Conservation (phyloP, 2,797 vertebrate genomes). For the Stomatorhinus walkeri region DNA sequence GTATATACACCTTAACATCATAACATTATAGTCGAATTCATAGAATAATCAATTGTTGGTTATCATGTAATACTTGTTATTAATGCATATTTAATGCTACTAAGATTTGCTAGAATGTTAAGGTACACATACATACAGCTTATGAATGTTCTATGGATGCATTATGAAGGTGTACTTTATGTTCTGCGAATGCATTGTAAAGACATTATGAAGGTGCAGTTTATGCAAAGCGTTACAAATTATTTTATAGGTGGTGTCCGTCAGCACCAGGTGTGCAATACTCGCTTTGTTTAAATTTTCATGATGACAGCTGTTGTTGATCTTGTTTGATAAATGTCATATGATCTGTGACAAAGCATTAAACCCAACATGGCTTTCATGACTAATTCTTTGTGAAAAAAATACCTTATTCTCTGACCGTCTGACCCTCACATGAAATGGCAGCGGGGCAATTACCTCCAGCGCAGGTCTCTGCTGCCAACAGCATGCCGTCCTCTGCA, state of each 20-base stretch:
- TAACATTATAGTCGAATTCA: background rate
- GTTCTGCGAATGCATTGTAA: background rate
- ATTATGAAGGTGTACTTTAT: background rate
- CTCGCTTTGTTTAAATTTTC: background rate
- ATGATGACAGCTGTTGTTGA: background rate
- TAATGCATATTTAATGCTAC: background rate
- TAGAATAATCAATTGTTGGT: background rate
- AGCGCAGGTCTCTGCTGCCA: conserved; percentile 73
- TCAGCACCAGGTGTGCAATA: background rate
- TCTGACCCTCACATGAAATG: background rate
- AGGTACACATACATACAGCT: background rate
- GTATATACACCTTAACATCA: background rate
- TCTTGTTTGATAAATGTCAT: background rate
- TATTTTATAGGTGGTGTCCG: background rate
- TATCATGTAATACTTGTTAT: background rate
- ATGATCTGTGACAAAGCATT: background rate
- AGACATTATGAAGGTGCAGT: background rate
- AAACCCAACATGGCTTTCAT: background rate
- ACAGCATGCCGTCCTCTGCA: conserved; percentile 69
- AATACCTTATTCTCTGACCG: background rate
- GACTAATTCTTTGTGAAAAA: background rate
- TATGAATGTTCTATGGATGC: background rate
- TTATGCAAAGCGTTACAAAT: background rate
- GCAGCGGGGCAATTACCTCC: conserved; percentile 64
- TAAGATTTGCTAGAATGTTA: background rate